Base-by-base conservation (phyloP, 2,888 invertebrate genomes). In the Odontocolon sp. region DNA sequence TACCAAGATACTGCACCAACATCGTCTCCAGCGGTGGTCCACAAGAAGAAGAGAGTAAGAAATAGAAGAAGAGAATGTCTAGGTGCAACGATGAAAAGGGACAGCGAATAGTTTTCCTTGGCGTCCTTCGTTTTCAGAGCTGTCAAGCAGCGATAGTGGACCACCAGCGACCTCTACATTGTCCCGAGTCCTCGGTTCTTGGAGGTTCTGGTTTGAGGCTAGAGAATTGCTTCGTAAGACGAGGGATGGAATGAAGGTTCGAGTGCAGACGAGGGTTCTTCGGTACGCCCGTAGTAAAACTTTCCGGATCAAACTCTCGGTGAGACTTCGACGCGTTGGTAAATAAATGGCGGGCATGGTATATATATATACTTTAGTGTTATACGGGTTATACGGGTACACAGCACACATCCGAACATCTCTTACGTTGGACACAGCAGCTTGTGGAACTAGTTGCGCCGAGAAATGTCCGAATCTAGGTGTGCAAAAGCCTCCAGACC, bases 281-380 rank as follows among this genome's bases (percentile, higher is more conserved):
- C 18, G 36, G 52, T 67, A 54, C 38, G n/a, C 33, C 23, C 71
- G 36, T 61, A 72, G 77, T 72, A 70, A 79, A 79, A 79, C 77
- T 79, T 79, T 79, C 28, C 47, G 68, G 79, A 79, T 79, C 77
- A 77, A 73, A 79, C 66, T 79, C 78, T 61, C 68, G 63, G 68
- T 42, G 42, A 64, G 68, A 56, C 64, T 79, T 79, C 57, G 77
- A 73, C 73, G 72, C 56, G 69, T 69, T 57, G 64, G 77, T 79
- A 77, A 77, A 77, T 77, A 77, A 78, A 79, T 79, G 69, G 72
- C 64, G n/a, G n/a, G 3, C 47, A 42, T 18, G 42, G 18, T 61
- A 59, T 33, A 52, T 18, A 57, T 52, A 21, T 14, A 23, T 66
- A 28, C 36, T 14, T 18, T 59, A 14, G 40, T 57, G 57, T 52